These are phyloP conservation scores for Stegastes partitus DNA, from an alignment of 2,113 vertebrate species.

Conservation along the genomic window DNA sequence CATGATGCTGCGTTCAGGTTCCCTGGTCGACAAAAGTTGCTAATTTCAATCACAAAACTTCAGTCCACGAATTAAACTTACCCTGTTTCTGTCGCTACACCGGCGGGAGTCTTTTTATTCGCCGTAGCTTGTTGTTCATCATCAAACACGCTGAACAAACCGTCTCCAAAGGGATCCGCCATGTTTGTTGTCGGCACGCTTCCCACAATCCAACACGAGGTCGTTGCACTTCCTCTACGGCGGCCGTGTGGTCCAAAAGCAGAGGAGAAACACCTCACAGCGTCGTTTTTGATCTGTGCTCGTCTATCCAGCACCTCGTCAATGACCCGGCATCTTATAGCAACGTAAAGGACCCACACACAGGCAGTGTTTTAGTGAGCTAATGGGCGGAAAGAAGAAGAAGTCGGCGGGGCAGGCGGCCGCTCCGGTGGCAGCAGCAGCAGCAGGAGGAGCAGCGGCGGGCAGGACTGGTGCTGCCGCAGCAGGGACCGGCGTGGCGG, in stretches of 20 bases:
- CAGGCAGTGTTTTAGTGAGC: neutral
- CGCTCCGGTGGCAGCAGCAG: slow-evolving; percentile 40
- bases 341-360: neutral
- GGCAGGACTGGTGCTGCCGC: slow-evolving; percentile 63
- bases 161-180: slow-evolving; percentile 95
- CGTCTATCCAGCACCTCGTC: neutral
- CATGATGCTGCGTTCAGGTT: slow-evolving; percentile 8
- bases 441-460: slow-evolving; percentile 49
- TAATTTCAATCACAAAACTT: neutral
- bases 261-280: neutral
- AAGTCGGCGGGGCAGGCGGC: slow-evolving; percentile 79
- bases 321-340: slow-evolving; percentile 12
- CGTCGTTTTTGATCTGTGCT: neutral
- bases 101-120: slow-evolving; percentile 75
- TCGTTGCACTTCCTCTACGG: slow-evolving; percentile 14
- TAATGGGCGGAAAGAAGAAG: slow-evolving; percentile 96
- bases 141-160: slow-evolving; percentile 96
- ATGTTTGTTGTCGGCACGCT: slow-evolving; percentile 77
- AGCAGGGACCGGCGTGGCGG: slow-evolving; percentile 77
- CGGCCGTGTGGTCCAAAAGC: neutral
- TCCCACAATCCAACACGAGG: slow-evolving; percentile 70
- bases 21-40: neutral
- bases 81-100: slow-evolving; percentile 76
- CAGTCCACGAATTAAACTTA: slow-evolving; percentile 43
- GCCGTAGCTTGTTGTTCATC: slow-evolving; percentile 85